Evolutionary conservation across 30 jellyfish, hydroid and myxozoan species (phyloP), one percentile per base, ranked within the genome.

Genomic region (Aurelia sp.): DNA sequence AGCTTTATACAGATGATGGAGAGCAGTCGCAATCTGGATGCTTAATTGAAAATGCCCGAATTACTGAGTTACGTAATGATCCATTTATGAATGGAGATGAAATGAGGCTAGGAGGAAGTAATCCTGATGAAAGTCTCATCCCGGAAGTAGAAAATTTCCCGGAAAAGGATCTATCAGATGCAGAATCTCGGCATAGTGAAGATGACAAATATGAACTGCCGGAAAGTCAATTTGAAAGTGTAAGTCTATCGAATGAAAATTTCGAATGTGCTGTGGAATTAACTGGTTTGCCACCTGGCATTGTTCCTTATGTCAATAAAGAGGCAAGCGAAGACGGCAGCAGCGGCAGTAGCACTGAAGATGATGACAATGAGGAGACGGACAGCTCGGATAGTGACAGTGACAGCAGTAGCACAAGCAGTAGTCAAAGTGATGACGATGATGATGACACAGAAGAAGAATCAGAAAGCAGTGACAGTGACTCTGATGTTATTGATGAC

Each of bases 391-490:
- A 69, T 8, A n/a, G 85, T 13, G 86, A 71, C 78, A 51, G 83
- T 16, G 85, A 70, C 51, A 82, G 80, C 79, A 82, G 92, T 50
- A 60, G 86, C 86, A 70, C 86, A 27, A 71, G 85, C 63, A 69
- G 86, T 53, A 71, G 86, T 44, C 80, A 75, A 4, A 71, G 72
- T 47, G 92, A 69, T 31, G 83, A 60, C 41, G 80, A 71, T 7
- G 86, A 71, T 10, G 80, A 71, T 48, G 81, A 70, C 68, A 61
- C 58, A 4, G 85, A 74, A 66, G 85, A 74, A 22, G 85, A 74
- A 51, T 61, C 89, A 4, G 89, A 63, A 24, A 68, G 80, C 18
- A 82, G 92, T 24, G 92, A 82, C 72, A 68, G 86, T 71, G 92
- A 82, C 40, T 69, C 86, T 0, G 92, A 82, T 33, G 21, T 63